Percentiles rank a stretch among this genome's conserved stretches.
Evolutionary conservation across 1,140 invertebrate species (phyloP).

Genomic region (Zaprionus nigranus): DNA sequence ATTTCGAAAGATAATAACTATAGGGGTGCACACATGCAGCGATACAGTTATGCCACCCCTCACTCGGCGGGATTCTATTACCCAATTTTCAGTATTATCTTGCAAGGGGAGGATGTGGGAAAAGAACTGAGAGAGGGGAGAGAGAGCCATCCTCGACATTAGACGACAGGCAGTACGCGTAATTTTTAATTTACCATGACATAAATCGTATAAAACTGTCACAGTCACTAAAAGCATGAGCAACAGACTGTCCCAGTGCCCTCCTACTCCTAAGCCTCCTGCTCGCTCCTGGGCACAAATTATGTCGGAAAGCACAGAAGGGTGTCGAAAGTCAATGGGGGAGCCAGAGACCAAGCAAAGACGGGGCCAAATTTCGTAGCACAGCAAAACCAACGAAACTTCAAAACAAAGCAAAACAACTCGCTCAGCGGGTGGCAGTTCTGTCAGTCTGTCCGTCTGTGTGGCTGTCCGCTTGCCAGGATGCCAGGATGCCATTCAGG

Average conservation of each 20-base stretch:
- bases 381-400: conserved; percentile 40
- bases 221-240: conserved; percentile 79
- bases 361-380: neutral
- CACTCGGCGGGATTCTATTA: conserved; percentile 21
- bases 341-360: neutral
- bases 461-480: conserved; percentile 34
- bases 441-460: conserved; percentile 6
- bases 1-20: conserved; percentile 31
- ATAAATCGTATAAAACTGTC: conserved; percentile 83
- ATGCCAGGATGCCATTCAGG: conserved; percentile 48
- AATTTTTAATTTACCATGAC: conserved; percentile 81
- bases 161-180: conserved; percentile 57
- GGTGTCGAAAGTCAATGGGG: conserved; percentile 74
- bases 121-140: neutral
- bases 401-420: conserved; percentile 59
- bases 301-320: conserved; percentile 71
- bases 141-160: neutral
- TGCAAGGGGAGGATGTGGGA: neutral
- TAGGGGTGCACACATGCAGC: conserved; percentile 19
- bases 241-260: conserved; percentile 62
- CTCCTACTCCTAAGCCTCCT: neutral
- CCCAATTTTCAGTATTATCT: conserved; percentile 40
- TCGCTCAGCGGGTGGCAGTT: conserved; percentile 39
- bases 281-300: conserved; percentile 59
- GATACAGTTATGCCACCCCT: too few species aligned